Base-by-base conservation (phyloP, 2,888 invertebrate genomes). In the Morpho helenor region DNA sequence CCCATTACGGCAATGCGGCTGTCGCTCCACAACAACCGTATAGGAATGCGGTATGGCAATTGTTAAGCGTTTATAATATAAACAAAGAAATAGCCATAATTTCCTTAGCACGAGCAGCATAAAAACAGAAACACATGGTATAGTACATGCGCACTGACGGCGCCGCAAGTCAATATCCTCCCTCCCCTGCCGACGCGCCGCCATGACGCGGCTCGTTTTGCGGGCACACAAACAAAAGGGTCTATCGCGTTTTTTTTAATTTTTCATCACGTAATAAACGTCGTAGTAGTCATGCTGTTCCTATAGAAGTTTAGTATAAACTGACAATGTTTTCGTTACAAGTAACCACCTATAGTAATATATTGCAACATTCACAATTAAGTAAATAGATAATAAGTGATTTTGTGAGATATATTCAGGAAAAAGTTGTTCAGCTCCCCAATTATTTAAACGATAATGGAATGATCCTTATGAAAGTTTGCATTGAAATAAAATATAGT, bases 141-240 rank as follows among this genome's bases (percentile, higher is more conserved):
- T 76, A 76, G 82, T 79, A 79, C 86, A 87, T 88, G 90, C 90
- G 88, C 89, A 85, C 69, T 84, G 78, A 72, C 75, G 82, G 73
- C 82, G 78, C 65, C 79, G 82, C 87, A 80, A 89, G 90, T 90
- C 90, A 89, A 87, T 91, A 91, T 87, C 87, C 88, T 84, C 90
- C 74, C 77, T 69, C 70, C 74, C 77, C 80, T 77, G 71, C 78
- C 87, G 73, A 72, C 80, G 82, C 84, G 80, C 85, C 86, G 90
- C 89, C 88, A 87, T 90, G 87, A 84, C 82, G 77, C 76, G 76
- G 68, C 71, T 77, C 70, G 74, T 75, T 78, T 75, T 68, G 70
- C 71, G 66, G 65, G 74, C 68, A 49, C 62, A 40, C 61, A 63
- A 70, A 46, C 68, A 74, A 75, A 82, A 72, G 66, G 58, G 69